These are phyloP conservation scores for Polyommatus iphigenia DNA, from an alignment of 2,888 invertebrate genomes.

Conservation along the genomic window DNA sequence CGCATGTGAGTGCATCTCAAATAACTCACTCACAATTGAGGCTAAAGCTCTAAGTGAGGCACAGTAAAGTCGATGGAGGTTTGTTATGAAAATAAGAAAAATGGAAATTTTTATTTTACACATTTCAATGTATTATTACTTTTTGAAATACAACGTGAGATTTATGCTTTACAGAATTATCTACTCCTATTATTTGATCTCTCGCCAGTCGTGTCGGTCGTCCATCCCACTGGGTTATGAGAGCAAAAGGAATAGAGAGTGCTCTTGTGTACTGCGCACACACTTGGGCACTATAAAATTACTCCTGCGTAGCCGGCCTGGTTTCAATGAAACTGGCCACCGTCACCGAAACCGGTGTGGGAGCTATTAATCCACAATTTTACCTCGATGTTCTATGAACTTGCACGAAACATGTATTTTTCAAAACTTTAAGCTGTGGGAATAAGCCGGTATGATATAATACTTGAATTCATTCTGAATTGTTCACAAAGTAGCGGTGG, in stretches of 20 bases:
- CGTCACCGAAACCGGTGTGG: too few relatives aligned
- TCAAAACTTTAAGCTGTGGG: not conserved
- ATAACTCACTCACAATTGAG: constrained; percentile 24
- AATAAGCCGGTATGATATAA: constrained; percentile 5
- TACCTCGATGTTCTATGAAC: too few relatives aligned
- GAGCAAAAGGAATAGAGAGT: too few relatives aligned
- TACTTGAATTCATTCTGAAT: constrained; percentile 26
- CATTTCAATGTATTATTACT: not conserved
- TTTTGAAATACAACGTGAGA: not conserved
- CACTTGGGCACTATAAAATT: too few relatives aligned
- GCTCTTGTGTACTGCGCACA: too few relatives aligned
- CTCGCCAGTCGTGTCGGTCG: too few relatives aligned
- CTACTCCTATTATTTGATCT: too few relatives aligned
- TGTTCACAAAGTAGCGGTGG: constrained; percentile 25
- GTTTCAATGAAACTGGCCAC: too few relatives aligned
- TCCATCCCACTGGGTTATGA: too few relatives aligned
- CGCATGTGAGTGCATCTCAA: constrained; percentile 26
- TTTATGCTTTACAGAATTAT: too few relatives aligned
- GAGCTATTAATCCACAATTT: too few relatives aligned
- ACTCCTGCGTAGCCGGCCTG: too few relatives aligned
- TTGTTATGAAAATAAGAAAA: not conserved
- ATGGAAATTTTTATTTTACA: not conserved
- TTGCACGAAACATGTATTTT: not conserved
- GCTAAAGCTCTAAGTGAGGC: constrained; percentile 12
- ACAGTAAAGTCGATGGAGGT: not conserved